Base-by-base conservation (phyloP, 2,888 invertebrate genomes). In the Microctonus aethiopoides region DNA sequence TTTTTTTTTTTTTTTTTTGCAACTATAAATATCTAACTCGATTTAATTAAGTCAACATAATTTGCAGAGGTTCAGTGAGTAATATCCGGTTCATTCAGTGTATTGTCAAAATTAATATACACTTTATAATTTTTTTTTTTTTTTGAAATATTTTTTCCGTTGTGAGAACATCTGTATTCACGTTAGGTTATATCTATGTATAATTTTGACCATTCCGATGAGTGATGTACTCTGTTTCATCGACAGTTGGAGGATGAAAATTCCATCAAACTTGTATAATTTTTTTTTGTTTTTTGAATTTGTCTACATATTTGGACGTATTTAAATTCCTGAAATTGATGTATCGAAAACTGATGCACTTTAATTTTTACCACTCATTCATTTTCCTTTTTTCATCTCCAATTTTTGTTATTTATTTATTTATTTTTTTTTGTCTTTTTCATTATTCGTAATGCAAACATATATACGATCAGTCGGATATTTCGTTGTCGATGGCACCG, bases 401-500 rank as follows among this genome's bases (percentile, higher is more conserved):
- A n/a, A n/a, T 69, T 68, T 63, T 57, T 60, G 52, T 39, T 16
- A 16, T 16, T 39, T 34, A 6, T n/a, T 60, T 11, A 22, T n/a
- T 32, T 20, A 24, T 16, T 7, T n/a, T 20, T 36, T 26, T 52
- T 46, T 56, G 29, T 29, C 7, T 5, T 7, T 29, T 29, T 3
- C 29, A 7, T 3, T 7, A 29, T 7, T 29, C 29, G 29, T 29
- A 7, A 5, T 7, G 29, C 29, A 29, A 7, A 29, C 29, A n/a
- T n/a, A n/a, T 46, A 63, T 64, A 61, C 32, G 70, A 66, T 68
- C 70, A 60, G 74, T 67, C 62, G 62, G 65, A 74, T 71, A 71
- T 69, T 71, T 68, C 71, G 69, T 68, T 72, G 65, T 77, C 75
- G 78, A 75, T 79, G 75, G 75, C 74, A 74, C 74, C 76, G 80